Evolutionary conservation across 2,888 invertebrate genomes (phyloP).

Genomic region (Ophion obscuratus): DNA sequence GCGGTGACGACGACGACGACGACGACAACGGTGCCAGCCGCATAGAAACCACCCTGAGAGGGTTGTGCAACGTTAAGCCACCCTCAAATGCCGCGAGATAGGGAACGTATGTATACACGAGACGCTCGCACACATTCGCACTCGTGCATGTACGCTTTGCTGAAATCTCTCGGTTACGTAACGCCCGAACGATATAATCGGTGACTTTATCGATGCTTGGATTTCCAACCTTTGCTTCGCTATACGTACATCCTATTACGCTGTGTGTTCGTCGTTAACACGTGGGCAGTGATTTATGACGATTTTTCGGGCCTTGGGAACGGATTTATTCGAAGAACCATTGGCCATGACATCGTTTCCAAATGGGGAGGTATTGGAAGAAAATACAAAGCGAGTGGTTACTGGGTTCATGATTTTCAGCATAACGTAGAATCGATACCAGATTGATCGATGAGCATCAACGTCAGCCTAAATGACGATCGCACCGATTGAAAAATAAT

Average conservation of each 20-base stretch:
- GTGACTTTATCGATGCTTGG: constrained; percentile 74
- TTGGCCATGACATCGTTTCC: not conserved
- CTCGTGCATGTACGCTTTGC: constrained; percentile 21
- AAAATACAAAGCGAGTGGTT: no score
- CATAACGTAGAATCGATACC: no score
- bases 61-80: constrained; percentile 74
- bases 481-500: not conserved
- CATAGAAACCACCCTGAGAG: constrained; percentile 25
- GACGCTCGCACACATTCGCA: constrained; percentile 27
- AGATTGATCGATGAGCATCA: no score
- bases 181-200: constrained; percentile 74
- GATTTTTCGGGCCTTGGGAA: not conserved
- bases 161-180: constrained; percentile 67
- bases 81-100: constrained; percentile 62
- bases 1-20: not conserved
- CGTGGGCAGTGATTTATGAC: constrained; percentile 13
- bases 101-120: constrained; percentile 6
- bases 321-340: not conserved
- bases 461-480: not conserved
- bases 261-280: not conserved
- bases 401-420: no score
- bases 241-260: not conserved
- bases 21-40: constrained; percentile 39
- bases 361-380: no score
- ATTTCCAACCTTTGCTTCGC: constrained; percentile 19